phyloP scores from a whole-genome alignment of 2,797 vertebrate species.

The Tenualosa ilisha region DNA sequence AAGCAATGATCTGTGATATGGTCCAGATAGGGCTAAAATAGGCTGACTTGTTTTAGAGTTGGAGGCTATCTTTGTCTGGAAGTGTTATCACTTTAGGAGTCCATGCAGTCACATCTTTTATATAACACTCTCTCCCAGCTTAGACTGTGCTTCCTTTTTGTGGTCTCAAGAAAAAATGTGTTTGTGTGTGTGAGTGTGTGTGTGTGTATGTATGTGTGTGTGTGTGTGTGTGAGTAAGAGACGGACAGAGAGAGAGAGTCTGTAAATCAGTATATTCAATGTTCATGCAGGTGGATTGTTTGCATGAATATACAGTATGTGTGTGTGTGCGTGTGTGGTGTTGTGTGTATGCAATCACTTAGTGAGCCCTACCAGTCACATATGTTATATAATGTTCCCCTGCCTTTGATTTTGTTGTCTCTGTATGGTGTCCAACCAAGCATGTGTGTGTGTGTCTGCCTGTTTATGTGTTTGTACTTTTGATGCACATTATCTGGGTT shows the following conservation, averaged over 20 bases:
- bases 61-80: background rate
- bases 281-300: too few relatives aligned
- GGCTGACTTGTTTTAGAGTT: background rate
- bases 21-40: background rate
- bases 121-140: background rate
- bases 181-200: too few relatives aligned
- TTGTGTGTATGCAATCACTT: too few relatives aligned
- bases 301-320: too few relatives aligned
- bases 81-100: too few relatives aligned
- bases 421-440: background rate
- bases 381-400: background rate
- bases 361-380: background rate
- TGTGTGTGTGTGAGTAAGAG: too few relatives aligned
- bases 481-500: background rate
- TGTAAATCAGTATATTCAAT: too few relatives aligned
- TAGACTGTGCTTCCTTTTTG: too few relatives aligned
- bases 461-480: background rate
- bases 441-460: background rate
- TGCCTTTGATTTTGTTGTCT: background rate
- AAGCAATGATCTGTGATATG: background rate
- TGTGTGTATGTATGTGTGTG: too few relatives aligned
- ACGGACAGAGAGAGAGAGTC: too few relatives aligned
- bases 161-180: too few relatives aligned
- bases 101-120: background rate
- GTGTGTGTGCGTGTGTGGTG: too few relatives aligned